Base-by-base conservation (phyloP, 2,113 vertebrate species). In the Tetrao urogallus region DNA sequence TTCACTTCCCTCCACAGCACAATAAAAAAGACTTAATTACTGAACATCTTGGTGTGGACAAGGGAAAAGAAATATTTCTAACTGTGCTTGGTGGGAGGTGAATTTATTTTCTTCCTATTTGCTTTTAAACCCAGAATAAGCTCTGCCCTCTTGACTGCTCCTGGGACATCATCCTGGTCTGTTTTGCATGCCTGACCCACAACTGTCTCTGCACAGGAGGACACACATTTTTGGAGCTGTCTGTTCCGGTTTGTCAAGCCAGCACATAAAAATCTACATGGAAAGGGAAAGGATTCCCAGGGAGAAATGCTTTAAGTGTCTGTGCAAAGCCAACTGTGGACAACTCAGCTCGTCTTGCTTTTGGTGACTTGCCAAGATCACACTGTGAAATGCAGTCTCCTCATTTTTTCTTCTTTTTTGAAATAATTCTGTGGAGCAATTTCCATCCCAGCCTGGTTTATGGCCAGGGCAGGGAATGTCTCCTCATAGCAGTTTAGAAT, bases 191-290 rank as follows among this genome's bases (percentile, higher is more conserved):
- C 72, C 78, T 89, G 86, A 80, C 79, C 85, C 60, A 65, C 4
- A 17, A 48, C 45, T 28, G 34, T 61, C 42, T 72, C 69, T 83
- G n/a, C 60, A 75, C 76, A 89, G 79, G 43, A 95, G 79, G 57
- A 66, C 36, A 19, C 45, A 47, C 84, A 88, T 96, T 96, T 96
- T 96, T 7, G 10, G 86, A 94, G 50, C 80, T 90, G 89, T 84
- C 90, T 87, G 40, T 91, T 97, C 88, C 78, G 76, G 40, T 95
- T 96, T 91, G 77, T 95, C 89, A 93, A 71, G 47, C 64, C 42
- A 58, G 8, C 28, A 69, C 10, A 52, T 92, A 89, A 77, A 93
- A 75, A 92, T 24, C 74, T 64, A 7, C 69, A 64, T 82, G 86
- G 45, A 93, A 92, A 80, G 30, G 24, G 82, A 79, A 92, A 77